A percentile compares a stretch with the other conserved stretches of the same genome.
Conservation (phyloP, 2,113 vertebrate genomes). For the Muntiacus muntjak region DNA sequence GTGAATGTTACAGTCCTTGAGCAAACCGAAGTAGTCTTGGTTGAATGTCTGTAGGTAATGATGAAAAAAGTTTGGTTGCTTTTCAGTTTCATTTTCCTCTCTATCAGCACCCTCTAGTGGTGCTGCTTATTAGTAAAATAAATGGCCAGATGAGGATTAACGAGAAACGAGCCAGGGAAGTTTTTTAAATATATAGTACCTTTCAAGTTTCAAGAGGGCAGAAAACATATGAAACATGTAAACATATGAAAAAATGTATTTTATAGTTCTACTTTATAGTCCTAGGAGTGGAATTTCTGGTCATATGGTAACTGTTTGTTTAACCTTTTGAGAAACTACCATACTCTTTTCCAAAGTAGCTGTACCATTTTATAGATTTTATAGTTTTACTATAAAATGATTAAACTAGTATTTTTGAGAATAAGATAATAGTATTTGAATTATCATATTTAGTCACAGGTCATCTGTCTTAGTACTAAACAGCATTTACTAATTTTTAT, state of each 20-base stretch:
- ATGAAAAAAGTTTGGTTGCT: neutral
- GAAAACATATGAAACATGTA: neutral
- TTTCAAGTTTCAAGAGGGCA: neutral
- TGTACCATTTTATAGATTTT: neutral
- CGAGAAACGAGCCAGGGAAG: neutral
- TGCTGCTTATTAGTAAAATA: neutral
- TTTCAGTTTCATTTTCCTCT: conserved; percentile 25
- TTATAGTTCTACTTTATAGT: conserved; percentile 1
- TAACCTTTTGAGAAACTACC: neutral
- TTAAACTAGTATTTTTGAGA: neutral
- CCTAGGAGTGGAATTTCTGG: neutral
- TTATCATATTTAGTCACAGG: neutral
- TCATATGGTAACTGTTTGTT: neutral
- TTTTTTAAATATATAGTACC: neutral
- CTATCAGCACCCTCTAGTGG: conserved; percentile 49
- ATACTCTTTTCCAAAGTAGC: neutral
- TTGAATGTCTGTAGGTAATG: neutral
- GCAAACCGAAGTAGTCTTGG: neutral
- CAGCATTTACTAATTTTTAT: neutral
- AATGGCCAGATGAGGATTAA: neutral
- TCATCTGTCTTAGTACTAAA: conserved; percentile 1
- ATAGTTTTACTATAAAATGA: conserved; percentile 34
- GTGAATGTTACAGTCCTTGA: neutral
- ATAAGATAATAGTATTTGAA: neutral
- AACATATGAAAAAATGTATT: neutral